Percentiles rank a stretch among this genome's conserved stretches.
Conservation (phyloP, 2,888 invertebrate genomes). For the Agriotes lineatus region DNA sequence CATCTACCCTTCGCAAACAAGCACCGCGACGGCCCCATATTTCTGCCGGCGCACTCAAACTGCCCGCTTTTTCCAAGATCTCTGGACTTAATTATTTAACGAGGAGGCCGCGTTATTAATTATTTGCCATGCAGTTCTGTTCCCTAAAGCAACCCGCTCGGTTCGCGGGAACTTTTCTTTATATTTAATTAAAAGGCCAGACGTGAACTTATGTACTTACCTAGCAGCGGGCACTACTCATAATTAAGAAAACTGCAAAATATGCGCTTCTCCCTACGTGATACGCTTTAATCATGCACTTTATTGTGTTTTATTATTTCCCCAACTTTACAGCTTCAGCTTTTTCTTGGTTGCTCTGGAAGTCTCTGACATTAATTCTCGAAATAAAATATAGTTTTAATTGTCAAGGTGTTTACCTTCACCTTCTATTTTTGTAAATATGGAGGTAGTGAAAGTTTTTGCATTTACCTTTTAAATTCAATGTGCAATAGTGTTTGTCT, state of each 20-base stretch:
- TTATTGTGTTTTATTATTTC: constrained; percentile 12
- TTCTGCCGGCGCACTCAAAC: not conserved
- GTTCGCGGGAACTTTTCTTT: constrained; percentile 25
- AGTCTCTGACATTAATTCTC: not conserved
- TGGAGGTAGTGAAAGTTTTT: no score
- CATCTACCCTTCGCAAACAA: constrained; percentile 13
- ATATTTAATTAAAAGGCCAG: constrained; percentile 37
- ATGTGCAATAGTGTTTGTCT: no score
- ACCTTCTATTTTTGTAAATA: no score
- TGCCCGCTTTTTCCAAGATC: not conserved
- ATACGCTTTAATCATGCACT: constrained; percentile 30
- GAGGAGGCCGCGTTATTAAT: constrained; percentile 19
- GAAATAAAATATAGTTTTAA: not conserved
- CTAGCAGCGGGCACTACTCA: constrained; percentile 29
- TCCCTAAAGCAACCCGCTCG: constrained; percentile 6
- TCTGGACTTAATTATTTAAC: constrained; percentile 13
- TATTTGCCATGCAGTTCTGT: constrained; percentile 21
- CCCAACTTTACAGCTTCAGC: not conserved
- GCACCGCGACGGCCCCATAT: constrained; percentile 7
- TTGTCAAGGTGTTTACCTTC: no score
- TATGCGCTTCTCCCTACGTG: constrained; percentile 25
- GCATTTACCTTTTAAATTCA: no score
- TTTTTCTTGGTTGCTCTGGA: not conserved
- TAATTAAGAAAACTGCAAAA: constrained; percentile 40
- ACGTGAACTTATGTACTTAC: constrained; percentile 35